Percentiles rank a stretch among this genome's conserved stretches.
phyloP scores from a whole-genome alignment of 2,113 vertebrate genomes.

The Corynorhinus townsendii region DNA sequence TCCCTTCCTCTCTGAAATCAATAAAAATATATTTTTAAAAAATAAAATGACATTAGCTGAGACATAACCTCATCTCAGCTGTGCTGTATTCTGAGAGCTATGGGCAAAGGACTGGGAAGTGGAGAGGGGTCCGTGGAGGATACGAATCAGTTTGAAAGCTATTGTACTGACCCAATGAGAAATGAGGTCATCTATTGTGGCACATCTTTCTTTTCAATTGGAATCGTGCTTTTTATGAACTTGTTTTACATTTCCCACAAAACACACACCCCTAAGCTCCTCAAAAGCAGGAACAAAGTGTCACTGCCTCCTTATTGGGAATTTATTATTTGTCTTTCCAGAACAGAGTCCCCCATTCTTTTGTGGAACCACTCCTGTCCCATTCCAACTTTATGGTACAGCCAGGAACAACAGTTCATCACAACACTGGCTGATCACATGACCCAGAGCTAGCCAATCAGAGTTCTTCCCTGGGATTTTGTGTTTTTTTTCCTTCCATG shows the following conservation, averaged over 20 bases:
- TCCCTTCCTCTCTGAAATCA: no score
- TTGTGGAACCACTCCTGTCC: neutral
- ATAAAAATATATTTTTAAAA: no score
- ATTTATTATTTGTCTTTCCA: neutral
- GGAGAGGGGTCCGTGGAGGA: neutral
- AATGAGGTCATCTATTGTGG: neutral
- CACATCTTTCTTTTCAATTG: neutral
- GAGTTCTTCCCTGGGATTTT: neutral
- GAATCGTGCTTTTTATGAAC: neutral
- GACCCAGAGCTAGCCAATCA: neutral
- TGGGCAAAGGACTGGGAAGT: neutral
- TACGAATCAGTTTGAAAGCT: neutral
- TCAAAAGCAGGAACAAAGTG: neutral
- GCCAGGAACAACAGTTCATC: neutral
- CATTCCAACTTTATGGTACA: neutral
- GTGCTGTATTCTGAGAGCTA: neutral
- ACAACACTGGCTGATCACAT: neutral
- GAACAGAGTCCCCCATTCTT: neutral
- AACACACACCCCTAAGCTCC: neutral
- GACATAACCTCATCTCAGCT: neutral
- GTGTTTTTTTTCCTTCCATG: neutral
- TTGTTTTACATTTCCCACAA: neutral
- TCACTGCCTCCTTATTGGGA: neutral
- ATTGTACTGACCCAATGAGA: neutral
- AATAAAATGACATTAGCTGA: neutral